Percentiles rank a stretch among this genome's conserved stretches.
phyloP scores from a whole-genome alignment of 2,113 vertebrate species.

The Tupaia chinensis region DNA sequence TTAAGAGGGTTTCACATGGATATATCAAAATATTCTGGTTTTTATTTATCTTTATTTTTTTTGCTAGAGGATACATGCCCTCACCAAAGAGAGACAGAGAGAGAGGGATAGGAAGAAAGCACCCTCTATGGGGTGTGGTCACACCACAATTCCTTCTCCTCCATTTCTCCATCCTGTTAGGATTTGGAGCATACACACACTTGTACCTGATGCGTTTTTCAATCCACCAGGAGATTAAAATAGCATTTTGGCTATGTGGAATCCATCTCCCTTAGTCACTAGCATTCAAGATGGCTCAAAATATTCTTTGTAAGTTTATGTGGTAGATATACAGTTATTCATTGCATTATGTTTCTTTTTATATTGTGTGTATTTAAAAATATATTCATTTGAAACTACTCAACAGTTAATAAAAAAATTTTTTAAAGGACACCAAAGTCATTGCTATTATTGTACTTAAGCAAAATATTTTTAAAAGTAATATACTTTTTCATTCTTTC shows the following conservation, averaged over 20 bases:
- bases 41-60: not conserved
- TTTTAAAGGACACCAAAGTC: not conserved
- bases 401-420: not conserved
- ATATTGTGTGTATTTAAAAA: not conserved
- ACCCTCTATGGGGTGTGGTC: no score
- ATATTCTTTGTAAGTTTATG: not conserved
- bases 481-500: conserved; percentile 1
- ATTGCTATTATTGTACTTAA: conserved; percentile 3
- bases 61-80: no score
- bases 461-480: conserved; percentile 24
- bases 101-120: no score
- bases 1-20: not conserved
- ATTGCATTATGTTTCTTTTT: not conserved
- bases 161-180: no score
- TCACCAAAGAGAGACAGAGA: no score
- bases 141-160: no score
- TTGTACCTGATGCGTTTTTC: no score
- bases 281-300: no score
- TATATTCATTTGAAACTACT: not conserved
- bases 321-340: not conserved
- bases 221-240: no score
- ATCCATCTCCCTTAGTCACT: no score
- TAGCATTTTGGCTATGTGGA: no score
- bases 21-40: not conserved
- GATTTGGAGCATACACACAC: no score